phyloP scores from a whole-genome alignment of 2,888 invertebrate species.

The Nymphalis c-album region DNA sequence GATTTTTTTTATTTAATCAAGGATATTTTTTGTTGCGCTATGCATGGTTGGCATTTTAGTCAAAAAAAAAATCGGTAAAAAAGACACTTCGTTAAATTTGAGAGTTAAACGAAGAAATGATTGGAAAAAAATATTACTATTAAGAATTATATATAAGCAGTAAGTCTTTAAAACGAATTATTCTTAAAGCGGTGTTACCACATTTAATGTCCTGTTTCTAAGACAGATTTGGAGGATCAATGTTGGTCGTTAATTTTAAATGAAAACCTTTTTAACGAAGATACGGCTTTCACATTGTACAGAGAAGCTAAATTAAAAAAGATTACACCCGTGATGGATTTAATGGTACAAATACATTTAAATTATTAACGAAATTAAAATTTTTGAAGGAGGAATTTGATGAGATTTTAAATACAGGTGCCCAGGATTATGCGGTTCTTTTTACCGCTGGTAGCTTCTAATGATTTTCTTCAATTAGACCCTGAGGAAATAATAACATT shows the following conservation, averaged over 20 bases:
- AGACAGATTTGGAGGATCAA: constrained; percentile 86
- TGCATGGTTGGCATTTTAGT: too few relatives aligned
- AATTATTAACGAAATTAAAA: too few relatives aligned
- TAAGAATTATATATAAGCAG: too few relatives aligned
- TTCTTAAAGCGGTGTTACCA: background rate
- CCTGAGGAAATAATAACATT: constrained; percentile 85
- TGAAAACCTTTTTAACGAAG: constrained; percentile 86
- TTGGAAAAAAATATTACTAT: too few relatives aligned
- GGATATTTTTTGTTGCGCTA: too few relatives aligned
- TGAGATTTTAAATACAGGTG: constrained; percentile 57
- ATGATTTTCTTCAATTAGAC: constrained; percentile 85
- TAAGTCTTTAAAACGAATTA: too few relatives aligned
- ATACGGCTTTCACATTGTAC: constrained; percentile 86
- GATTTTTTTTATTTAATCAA: too few relatives aligned
- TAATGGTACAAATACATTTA: constrained; percentile 77
- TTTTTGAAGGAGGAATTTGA: too few relatives aligned
- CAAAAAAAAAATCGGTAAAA: too few relatives aligned
- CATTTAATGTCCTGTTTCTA: constrained; percentile 16
- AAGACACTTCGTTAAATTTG: too few relatives aligned
- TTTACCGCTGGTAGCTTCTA: constrained; percentile 87
- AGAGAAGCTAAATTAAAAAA: constrained; percentile 80
- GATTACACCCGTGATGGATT: constrained; percentile 84
- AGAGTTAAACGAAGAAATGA: too few relatives aligned
- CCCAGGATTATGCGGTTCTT: constrained; percentile 89
- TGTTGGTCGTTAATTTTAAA: constrained; percentile 89